Percentiles rank a stretch among this genome's conserved stretches.
Conservation (phyloP, 2,113 vertebrate genomes). For the Dipodomys merriami region DNA sequence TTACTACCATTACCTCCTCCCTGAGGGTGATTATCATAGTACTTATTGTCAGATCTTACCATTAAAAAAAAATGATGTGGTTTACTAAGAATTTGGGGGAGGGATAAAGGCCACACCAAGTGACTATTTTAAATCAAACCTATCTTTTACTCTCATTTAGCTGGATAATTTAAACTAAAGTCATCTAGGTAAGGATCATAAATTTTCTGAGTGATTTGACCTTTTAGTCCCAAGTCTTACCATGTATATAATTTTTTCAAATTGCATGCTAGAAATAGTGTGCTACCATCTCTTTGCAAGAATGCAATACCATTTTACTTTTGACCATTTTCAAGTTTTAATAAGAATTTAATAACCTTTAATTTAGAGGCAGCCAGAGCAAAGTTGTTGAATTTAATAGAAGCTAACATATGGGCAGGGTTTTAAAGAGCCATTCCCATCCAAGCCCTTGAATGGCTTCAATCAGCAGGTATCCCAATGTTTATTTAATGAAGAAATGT, state of each 20-base stretch:
- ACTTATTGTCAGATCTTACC: conserved; percentile 56
- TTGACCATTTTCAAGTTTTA: conserved; percentile 67
- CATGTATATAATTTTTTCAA: conserved; percentile 1
- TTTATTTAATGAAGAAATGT: conserved; percentile 81
- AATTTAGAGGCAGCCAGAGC: conserved; percentile 57
- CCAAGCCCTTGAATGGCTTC: conserved; percentile 70
- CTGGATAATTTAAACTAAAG: conserved; percentile 60
- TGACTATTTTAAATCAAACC: conserved; percentile 59
- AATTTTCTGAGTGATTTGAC: conserved; percentile 44
- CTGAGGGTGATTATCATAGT: conserved; percentile 36
- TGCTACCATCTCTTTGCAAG: conserved; percentile 44
- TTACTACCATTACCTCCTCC: conserved; percentile 32
- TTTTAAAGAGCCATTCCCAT: conserved; percentile 65
- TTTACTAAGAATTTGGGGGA: conserved; percentile 44
- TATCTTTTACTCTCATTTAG: conserved; percentile 45
- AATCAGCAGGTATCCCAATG: conserved; percentile 75
- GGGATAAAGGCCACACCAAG: conserved; percentile 34
- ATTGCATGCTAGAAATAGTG: conserved; percentile 14
- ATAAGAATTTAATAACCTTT: conserved; percentile 70
- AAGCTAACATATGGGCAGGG: conserved; percentile 70
- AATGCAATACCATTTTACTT: conserved; percentile 54
- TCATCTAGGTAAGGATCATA: neutral
- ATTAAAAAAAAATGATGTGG: conserved; percentile 55
- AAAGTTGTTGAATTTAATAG: conserved; percentile 75
- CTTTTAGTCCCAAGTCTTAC: neutral